These are phyloP conservation scores for Eupristina koningsbergeri DNA, from an alignment of 1,140 invertebrate genomes.

Conservation along the genomic window DNA sequence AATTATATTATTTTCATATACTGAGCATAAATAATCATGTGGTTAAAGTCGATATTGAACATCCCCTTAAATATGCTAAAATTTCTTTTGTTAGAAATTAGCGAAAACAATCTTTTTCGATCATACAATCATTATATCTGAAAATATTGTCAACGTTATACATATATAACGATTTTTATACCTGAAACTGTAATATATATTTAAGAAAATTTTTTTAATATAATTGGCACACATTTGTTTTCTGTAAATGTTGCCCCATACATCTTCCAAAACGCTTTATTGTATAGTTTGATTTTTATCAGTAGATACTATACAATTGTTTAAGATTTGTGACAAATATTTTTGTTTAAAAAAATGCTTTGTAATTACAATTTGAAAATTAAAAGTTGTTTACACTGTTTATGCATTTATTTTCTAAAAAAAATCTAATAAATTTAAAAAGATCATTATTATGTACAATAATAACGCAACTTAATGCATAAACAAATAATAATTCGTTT, in stretches of 20 bases:
- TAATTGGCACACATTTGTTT: conserved; percentile 21
- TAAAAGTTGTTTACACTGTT: conserved; percentile 38
- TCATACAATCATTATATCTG: conserved; percentile 31
- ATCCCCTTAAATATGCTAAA: conserved; percentile 1
- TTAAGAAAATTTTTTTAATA: conserved; percentile 8
- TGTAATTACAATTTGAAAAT: conserved; percentile 32
- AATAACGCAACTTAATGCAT: conserved; percentile 30
- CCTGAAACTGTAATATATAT: conserved; percentile 24
- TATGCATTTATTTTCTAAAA: conserved; percentile 12
- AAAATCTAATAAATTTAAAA: neutral
- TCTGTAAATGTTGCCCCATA: conserved; percentile 23
- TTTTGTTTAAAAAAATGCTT: conserved; percentile 6
- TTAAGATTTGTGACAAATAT: conserved; percentile 14
- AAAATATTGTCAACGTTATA: conserved; percentile 30
- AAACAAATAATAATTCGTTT: conserved; percentile 30
- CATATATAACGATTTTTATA: conserved; percentile 33
- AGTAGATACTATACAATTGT: conserved; percentile 10
- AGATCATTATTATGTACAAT: conserved; percentile 10
- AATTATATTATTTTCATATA: neutral
- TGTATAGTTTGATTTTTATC: conserved; percentile 21
- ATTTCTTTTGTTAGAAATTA: conserved; percentile 1
- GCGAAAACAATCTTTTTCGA: neutral
- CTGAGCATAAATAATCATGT: neutral
- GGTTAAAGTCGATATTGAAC: neutral
- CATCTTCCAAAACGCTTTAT: conserved; percentile 34